These are phyloP conservation scores for Eurystomus gularis DNA, from an alignment of 2,113 vertebrate species.

Conservation along the genomic window DNA sequence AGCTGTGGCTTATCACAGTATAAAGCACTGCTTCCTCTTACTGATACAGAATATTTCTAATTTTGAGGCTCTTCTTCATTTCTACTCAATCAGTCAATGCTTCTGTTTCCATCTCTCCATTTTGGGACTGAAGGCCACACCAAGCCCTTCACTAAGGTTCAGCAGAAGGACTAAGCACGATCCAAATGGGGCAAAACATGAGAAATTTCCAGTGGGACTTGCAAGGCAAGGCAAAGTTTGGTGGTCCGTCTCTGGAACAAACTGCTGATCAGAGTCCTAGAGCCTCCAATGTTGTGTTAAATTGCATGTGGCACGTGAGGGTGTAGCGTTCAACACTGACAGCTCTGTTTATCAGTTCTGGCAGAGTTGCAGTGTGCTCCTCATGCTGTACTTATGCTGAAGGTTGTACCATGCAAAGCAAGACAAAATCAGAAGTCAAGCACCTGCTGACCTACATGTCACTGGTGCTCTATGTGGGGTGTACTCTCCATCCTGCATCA, in stretches of 20 bases:
- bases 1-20: neutral
- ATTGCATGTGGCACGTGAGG: neutral
- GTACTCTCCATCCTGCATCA: neutral
- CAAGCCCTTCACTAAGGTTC: rapidly evolving
- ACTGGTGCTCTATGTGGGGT: neutral
- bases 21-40: slow-evolving; percentile 1
- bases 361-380: neutral
- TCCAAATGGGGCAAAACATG: neutral
- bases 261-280: neutral
- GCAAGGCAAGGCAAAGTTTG: neutral
- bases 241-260: neutral
- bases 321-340: neutral
- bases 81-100: neutral
- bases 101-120: neutral
- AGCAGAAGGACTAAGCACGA: neutral
- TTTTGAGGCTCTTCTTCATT: neutral
- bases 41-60: neutral
- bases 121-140: neutral
- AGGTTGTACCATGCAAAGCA: neutral
- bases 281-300: neutral
- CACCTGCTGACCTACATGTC: neutral
- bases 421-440: neutral
- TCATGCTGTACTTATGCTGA: rapidly evolving
- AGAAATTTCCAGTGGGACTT: neutral
- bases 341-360: neutral